phyloP scores from a whole-genome alignment of 2,888 invertebrate species.

The Mongoloraphidia duomilia region DNA sequence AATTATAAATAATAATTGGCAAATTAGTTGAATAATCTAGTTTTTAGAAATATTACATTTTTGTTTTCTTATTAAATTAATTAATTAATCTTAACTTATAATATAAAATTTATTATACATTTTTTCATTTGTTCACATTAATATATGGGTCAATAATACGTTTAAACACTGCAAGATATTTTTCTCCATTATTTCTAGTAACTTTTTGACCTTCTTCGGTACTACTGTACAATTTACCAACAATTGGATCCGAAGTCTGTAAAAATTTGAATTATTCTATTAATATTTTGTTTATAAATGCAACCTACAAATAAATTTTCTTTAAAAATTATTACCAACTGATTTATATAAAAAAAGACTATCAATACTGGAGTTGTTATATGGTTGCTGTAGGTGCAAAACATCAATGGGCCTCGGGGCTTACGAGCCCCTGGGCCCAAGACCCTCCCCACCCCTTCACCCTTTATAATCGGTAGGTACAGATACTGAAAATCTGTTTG shows the following conservation, averaged over 20 bases:
- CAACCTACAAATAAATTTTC: conserved; percentile 5
- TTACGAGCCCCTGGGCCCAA: no score
- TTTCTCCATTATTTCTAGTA: conserved; percentile 83
- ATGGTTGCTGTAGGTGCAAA: not conserved
- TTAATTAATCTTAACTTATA: no score
- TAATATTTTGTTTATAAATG: not conserved
- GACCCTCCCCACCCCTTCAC: no score
- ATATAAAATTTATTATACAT: no score
- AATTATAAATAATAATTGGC: no score
- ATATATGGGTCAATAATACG: conserved; percentile 41
- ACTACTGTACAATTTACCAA: conserved; percentile 79
- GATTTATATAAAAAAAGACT: conserved; percentile 6
- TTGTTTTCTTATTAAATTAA: no score
- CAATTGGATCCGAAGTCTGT: conserved; percentile 66
- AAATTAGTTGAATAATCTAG: no score
- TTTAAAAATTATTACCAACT: conserved; percentile 6
- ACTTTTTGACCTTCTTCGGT: conserved; percentile 99
- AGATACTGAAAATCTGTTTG: no score
- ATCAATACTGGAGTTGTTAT: not conserved
- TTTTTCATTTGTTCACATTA: not conserved
- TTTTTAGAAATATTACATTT: no score
- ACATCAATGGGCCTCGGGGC: no score
- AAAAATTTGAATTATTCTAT: conserved; percentile 21
- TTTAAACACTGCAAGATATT: conserved; percentile 81
- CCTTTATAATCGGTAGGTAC: no score